Percentiles rank a stretch among this genome's conserved stretches.
These are phyloP conservation scores for Corythornis leucogaster DNA, from an alignment of 2,797 vertebrate species.

Conservation along the genomic window DNA sequence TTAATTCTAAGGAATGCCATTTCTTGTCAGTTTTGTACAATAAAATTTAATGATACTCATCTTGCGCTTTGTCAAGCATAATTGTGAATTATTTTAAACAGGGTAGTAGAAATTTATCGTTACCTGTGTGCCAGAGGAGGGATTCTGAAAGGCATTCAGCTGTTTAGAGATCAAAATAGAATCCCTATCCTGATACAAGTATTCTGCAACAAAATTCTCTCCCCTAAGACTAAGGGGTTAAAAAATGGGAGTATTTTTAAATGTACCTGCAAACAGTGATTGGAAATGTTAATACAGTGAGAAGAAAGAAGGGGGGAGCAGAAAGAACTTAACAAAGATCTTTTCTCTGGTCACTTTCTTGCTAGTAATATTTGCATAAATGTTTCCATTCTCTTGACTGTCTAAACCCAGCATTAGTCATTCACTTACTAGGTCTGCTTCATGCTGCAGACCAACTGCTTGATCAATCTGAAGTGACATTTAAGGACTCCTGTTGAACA, in stretches of 20 bases:
- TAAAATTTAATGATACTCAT: conserved; percentile 58
- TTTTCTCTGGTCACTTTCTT: not conserved
- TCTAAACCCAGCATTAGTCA: not conserved
- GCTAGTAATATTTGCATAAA: conserved; percentile 9
- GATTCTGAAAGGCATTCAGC: conserved; percentile 11
- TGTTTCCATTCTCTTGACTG: not conserved
- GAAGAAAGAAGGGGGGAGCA: not conserved
- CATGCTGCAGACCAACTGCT: not conserved
- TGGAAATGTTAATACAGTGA: not conserved
- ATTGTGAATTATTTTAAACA: conserved; percentile 48
- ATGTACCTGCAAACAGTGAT: not conserved
- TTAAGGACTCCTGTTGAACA: not conserved
- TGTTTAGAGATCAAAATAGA: not conserved
- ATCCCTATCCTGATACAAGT: not conserved
- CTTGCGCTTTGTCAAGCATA: conserved; percentile 56
- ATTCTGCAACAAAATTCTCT: not conserved
- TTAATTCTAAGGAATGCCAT: conserved; percentile 56
- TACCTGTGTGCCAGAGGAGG: conserved; percentile 49
- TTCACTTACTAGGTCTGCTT: not conserved
- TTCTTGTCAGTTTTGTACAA: conserved; percentile 57
- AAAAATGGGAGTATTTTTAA: not conserved
- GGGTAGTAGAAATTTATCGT: not conserved
- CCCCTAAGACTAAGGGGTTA: not conserved
- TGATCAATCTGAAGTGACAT: not conserved
- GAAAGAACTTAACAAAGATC: not conserved